Percentiles rank a stretch among this genome's conserved stretches.
Conservation (phyloP, 1,140 invertebrate genomes). For the Triops cancriformis region DNA sequence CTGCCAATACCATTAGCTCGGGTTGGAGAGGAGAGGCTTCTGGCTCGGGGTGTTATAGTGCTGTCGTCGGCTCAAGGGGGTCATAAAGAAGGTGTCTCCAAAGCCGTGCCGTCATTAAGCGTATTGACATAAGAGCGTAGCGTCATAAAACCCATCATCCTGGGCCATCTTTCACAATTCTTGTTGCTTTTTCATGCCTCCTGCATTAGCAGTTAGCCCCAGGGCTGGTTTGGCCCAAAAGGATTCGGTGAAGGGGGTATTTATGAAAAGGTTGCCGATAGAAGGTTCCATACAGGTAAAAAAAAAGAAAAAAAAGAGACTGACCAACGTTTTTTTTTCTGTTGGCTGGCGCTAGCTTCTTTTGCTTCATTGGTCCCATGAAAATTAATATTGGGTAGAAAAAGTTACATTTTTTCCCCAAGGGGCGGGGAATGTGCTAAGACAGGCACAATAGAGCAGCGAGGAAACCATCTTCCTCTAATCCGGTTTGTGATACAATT, state of each 20-base stretch:
- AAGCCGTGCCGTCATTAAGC: constrained; percentile 12
- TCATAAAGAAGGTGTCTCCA: constrained; percentile 10
- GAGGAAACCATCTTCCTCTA: neutral
- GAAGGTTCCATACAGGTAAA: neutral
- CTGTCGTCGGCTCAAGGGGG: constrained; percentile 1
- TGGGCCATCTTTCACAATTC: neutral
- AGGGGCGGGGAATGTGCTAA: neutral
- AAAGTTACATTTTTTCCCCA: neutral
- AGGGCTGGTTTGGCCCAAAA: no score
- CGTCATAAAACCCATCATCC: constrained; percentile 13
- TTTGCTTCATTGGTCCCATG: no score
- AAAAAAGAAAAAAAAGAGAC: neutral
- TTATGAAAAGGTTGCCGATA: neutral
- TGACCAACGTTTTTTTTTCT: neutral
- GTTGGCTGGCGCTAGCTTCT: no score
- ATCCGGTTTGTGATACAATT: constrained; percentile 14
- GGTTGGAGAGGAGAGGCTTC: neutral
- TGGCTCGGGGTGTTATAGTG: constrained; percentile 1
- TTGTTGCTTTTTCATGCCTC: neutral
- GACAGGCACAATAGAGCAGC: neutral
- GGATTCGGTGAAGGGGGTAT: neutral
- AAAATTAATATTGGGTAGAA: neutral
- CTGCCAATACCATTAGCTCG: constrained; percentile 9
- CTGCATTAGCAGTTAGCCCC: neutral
- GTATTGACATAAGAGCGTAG: constrained; percentile 13